Evolutionary conservation across 2,113 vertebrate genomes (phyloP), one percentile per base, ranked within the genome.

Genomic region (Morone saxatilis): DNA sequence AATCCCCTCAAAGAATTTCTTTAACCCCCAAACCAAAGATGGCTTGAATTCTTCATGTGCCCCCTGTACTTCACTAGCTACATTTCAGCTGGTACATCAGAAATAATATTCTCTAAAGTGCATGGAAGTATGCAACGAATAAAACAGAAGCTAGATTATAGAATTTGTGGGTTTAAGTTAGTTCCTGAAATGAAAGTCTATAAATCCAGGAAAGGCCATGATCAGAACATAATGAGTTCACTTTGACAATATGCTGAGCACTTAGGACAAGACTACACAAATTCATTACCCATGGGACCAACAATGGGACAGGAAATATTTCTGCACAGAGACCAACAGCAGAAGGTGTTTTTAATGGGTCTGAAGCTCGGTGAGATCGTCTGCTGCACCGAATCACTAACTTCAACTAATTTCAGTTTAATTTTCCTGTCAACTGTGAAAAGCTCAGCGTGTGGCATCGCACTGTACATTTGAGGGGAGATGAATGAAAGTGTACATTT

Each of bases 21-120:
- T 40, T 31, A 56, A 74, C 47, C 63, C 70, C 31, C 1, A 16
- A 57, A 76, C 80, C 80, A 76, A 83, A 83, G 73, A 76, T 50
- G 38, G 56, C 56, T 75, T 36, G 9, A 51, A 61, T 14, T 71
- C 47, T 9, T 6, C 8, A 11, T 6, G 4, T 17, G 2, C 1
- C 0, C 61, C 61, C 40, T 16, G 20, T 48, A 13, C 41, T 5
- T 57, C 47, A 38, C 25, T 0, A 65, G 70, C 51, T 20, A 4
- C 40, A 47, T 11, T 7, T 70, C 5, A 54, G 36, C 31, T 40
- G 72, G n/a, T 41, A 17, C 25, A 25, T 53, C 73, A 25, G 43
- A 20, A 22, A 4, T 4, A 77, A 47, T 0, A 4, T 19, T 59
- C 19, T 45, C n/a, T 19, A 40, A 16, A 17, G 25, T 38, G 38